Evolutionary conservation across 1,140 invertebrate species (phyloP), one percentile per base, ranked within the genome.

Genomic region (Magallana ariakensis): DNA sequence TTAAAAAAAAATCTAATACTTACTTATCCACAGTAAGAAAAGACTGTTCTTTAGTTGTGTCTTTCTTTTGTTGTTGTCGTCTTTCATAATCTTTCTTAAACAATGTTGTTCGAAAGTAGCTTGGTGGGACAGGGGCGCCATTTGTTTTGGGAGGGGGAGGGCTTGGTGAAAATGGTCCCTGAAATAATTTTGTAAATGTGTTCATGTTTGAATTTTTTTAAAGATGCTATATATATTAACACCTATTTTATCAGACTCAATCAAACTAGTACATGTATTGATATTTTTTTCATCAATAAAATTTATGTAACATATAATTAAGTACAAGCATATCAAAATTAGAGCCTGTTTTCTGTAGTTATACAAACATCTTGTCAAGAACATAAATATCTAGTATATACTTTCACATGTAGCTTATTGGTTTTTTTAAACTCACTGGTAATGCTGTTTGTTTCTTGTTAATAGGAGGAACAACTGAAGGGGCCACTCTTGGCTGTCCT

Each of bases 1-100:
- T n/a, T n/a, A n/a, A n/a, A n/a, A n/a, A n/a, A n/a, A 46, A 2
- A 46, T 46, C 3, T 46, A 46, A 46, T 46, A 88, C 90, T 85
- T 89, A 92, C 91, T 88, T 91, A 57, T 83, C 85, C 58, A 92
- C 90, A 60, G 91, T 90, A 1, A 91, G 80, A 13, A 83, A 80
- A 46, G 88, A 86, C 26, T 89, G 87, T 57, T 90, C 85, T 54
- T 81, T 15, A 13, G 87, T 46, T 83, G 88, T 83, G 6, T 90
- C 80, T 89, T 91, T 91, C 11, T 91, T 87, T 58, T 91, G 85
- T 58, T 88, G 86, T 83, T 93, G 91, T 56, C 91, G 83, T 83
- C 89, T 88, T 13, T 91, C 83, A 83, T 92, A 92, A 80, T 93
- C 92, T 66, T 90, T 88, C 84, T 92, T 93, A 85, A 91, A 93